These are phyloP conservation scores for Netelia melanura DNA, from an alignment of 2,888 invertebrate species.

Conservation along the genomic window DNA sequence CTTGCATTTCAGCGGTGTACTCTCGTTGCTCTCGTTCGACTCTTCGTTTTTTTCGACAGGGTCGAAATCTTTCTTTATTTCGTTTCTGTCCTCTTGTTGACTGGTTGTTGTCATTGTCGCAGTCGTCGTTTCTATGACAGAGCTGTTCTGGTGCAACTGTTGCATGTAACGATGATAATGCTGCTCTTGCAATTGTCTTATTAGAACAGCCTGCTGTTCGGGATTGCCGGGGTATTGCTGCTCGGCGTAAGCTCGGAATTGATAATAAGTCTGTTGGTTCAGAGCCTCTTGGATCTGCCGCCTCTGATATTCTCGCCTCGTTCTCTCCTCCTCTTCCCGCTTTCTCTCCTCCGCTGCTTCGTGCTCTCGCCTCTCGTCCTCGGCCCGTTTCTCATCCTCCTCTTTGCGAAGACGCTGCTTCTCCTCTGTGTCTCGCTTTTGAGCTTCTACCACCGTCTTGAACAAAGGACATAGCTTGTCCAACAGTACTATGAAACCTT, in stretches of 20 bases:
- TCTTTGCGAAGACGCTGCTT: constrained; percentile 89
- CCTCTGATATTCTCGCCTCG: constrained; percentile 88
- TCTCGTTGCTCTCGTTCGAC: constrained; percentile 77
- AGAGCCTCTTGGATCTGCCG: constrained; percentile 97
- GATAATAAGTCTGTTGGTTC: constrained; percentile 96
- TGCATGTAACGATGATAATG: constrained; percentile 99
- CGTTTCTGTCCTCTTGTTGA: constrained; percentile 75
- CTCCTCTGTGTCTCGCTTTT: constrained; percentile 94
- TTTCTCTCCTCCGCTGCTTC: constrained; percentile 82
- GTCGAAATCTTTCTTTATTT: constrained; percentile 69
- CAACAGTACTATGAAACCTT: constrained; percentile 95
- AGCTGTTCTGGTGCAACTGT: constrained; percentile 89
- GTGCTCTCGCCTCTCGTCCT: constrained; percentile 87
- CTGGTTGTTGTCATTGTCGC: constrained; percentile 68
- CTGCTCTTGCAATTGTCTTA: constrained; percentile 98
- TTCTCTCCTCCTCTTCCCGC: constrained; percentile 88
- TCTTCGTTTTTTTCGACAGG: constrained; percentile 80
- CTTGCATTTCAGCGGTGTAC: constrained; percentile 73
- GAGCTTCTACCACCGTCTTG: constrained; percentile 95
- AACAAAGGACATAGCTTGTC: constrained; percentile 96
- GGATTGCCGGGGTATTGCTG: constrained; percentile 95
- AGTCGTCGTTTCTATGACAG: constrained; percentile 81
- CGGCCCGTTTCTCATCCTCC: constrained; percentile 86
- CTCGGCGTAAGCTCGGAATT: constrained; percentile 96
- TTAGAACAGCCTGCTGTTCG: constrained; percentile 96